phyloP scores from a whole-genome alignment of 2,797 vertebrate species.

The Lophius americanus region DNA sequence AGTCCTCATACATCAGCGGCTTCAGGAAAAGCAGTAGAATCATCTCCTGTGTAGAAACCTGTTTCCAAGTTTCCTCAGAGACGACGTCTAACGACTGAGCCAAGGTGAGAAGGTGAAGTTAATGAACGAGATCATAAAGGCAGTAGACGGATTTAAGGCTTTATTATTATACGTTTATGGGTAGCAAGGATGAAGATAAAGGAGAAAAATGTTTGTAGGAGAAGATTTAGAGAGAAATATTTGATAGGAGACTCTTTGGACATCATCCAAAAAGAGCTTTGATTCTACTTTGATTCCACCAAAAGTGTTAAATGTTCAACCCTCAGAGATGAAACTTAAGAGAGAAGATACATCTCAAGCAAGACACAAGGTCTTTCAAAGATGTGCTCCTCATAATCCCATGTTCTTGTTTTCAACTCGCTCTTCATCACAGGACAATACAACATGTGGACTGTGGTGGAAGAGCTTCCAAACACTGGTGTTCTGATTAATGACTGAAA shows the following conservation, averaged over 20 bases:
- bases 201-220: not conserved
- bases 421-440: too few species aligned
- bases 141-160: not conserved
- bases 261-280: too few species aligned
- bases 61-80: too few species aligned
- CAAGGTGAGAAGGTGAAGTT: too few species aligned
- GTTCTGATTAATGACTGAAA: too few species aligned
- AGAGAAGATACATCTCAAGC: not conserved
- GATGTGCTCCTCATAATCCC: not conserved
- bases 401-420: not conserved
- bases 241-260: too few species aligned
- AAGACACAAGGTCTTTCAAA: not conserved
- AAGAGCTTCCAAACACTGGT: too few species aligned
- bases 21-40: constrained; percentile 4
- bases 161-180: not conserved
- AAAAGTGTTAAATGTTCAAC: not conserved
- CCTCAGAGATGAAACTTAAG: not conserved
- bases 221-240: too few species aligned
- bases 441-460: too few species aligned
- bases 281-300: not conserved
- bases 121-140: not conserved
- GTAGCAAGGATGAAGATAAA: not conserved
- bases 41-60: too few species aligned
- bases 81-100: too few species aligned
- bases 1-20: not conserved